Evolutionary conservation across 2,113 vertebrate genomes (phyloP).

Genomic region (Hystrix cristata): DNA sequence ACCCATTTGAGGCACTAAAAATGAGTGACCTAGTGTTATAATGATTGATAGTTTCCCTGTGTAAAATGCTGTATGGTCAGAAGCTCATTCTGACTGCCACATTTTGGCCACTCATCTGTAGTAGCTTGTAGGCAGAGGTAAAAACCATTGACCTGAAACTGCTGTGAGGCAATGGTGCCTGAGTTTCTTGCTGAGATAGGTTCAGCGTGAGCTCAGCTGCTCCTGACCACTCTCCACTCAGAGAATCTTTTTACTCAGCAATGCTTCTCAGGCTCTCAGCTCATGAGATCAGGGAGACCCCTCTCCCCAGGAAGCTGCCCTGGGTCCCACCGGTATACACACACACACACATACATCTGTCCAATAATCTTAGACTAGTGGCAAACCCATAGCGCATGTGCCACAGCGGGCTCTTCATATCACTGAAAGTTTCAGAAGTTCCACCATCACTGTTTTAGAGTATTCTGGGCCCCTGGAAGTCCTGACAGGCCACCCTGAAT

Average conservation of each 20-base stretch:
- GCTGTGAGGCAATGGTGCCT: background rate
- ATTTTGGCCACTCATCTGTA: background rate
- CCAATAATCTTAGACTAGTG: background rate
- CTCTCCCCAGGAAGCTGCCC: background rate
- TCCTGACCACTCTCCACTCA: background rate
- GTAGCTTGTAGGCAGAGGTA: background rate
- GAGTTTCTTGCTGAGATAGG: background rate
- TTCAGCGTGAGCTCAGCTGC: background rate
- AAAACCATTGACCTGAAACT: slow-evolving; percentile 6
- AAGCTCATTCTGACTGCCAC: background rate
- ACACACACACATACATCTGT: background rate
- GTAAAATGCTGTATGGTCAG: background rate
- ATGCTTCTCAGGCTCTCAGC: background rate
- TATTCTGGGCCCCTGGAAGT: background rate
- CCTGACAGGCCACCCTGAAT: background rate
- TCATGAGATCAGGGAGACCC: background rate
- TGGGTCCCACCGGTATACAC: background rate
- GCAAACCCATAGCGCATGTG: background rate
- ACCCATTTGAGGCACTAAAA: background rate
- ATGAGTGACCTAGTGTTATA: background rate
- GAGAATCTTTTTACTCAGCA: background rate
- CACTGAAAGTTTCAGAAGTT: background rate
- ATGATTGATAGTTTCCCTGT: background rate
- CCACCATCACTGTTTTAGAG: background rate
- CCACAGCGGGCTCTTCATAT: background rate